Conservation (phyloP, 2,888 invertebrate species). For the Deladenus siricidicola region DNA sequence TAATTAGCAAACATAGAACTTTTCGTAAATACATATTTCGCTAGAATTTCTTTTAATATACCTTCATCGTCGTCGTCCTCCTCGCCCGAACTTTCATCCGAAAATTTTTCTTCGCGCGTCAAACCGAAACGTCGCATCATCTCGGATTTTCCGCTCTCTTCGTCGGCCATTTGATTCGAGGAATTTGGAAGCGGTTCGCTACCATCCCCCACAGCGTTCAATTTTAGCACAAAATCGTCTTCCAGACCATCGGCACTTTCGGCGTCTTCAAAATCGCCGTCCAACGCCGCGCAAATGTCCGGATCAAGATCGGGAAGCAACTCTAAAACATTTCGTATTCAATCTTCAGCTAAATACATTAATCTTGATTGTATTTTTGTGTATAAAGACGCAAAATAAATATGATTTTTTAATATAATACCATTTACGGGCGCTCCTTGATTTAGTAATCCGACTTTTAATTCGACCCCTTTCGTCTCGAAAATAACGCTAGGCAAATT, state of each 20-base stretch:
- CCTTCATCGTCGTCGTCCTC: constrained; percentile 18
- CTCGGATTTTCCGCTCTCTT: constrained; percentile 26
- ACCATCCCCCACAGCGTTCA: constrained; percentile 58
- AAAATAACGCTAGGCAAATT: constrained; percentile 78
- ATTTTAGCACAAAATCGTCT: constrained; percentile 80
- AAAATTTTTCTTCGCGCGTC: constrained; percentile 12
- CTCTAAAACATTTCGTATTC: constrained; percentile 4
- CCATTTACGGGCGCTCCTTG: constrained; percentile 66
- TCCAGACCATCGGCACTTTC: constrained; percentile 76
- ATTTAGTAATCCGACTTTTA: constrained; percentile 68
- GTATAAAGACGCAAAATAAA: neutral
- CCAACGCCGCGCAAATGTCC: constrained; percentile 79
- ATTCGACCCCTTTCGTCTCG: constrained; percentile 71
- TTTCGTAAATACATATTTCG: no score
- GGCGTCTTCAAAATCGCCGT: constrained; percentile 71
- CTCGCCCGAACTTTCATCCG: constrained; percentile 11
- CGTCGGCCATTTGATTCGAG: constrained; percentile 17
- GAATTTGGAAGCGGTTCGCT: neutral
- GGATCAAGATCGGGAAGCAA: constrained; percentile 67
- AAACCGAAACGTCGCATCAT: constrained; percentile 24
- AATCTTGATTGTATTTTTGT: neutral
- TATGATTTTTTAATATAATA: neutral
- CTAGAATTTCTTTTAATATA: neutral
- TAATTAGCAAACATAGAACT: no score
- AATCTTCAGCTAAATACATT: constrained; percentile 38